Base-by-base conservation (phyloP, 2,113 vertebrate genomes). In the Nothocercus julius region DNA sequence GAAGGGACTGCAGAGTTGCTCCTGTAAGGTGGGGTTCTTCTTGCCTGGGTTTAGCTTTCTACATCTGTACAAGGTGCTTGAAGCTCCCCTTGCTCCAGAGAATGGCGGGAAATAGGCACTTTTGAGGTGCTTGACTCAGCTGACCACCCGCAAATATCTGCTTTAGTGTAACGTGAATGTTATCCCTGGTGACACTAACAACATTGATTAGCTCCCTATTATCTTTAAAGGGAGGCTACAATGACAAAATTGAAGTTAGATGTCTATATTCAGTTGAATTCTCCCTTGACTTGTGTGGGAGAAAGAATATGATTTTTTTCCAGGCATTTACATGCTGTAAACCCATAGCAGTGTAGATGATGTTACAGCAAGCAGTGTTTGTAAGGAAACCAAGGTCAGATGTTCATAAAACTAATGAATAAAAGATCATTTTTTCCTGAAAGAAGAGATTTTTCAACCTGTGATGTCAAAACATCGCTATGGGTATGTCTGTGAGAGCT, bases 301-400 rank as follows among this genome's bases (percentile, higher is more conserved):
- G 45, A 74, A 85, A 80, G 44, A 69, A 2, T 42, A 61, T 53
- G 18, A 44, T 64, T 15, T 56, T 70, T 40, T 14, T 82, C 56
- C 67, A 77, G 21, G 9, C 21, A n/a, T 63, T 87, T 74, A 18
- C 45, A 63, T 70, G 42, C 22, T 68, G 27, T 40, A 61, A 70
- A 82, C 22, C 30, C 78, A 28, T 5, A 42, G 63, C 63, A 82
- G 54, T 45, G 51, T 32, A 54, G 30, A 0, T 0, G 68, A 80
- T 7, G 1, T 36, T 87, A 64, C 7, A 73, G 27, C 32, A 86
- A 25, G 68, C 68, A 45, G 21, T 3, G 5, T 85, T 47, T 73
- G 56, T 87, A 89, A 94, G 40, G 72, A 93, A 95, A 87, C 14
- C 45, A 92, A 82, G 67, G 36, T 76, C 36, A 85, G 12, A n/a